Percentiles rank a stretch among this genome's conserved stretches.
Evolutionary conservation across 1,140 invertebrate genomes (phyloP).

Genomic region (Hydropsyche tenuis): DNA sequence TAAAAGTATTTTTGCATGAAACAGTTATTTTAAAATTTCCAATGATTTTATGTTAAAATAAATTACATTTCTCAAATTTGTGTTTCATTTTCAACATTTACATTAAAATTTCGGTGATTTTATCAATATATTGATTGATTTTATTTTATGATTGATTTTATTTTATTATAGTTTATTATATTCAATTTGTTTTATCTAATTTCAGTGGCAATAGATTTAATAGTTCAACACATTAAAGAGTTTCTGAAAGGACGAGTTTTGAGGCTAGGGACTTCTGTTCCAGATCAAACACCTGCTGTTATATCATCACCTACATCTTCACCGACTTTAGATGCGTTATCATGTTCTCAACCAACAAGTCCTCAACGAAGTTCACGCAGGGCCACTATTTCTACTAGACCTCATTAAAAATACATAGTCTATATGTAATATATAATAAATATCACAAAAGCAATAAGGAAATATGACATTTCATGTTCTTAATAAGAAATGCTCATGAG

Average conservation of each 20-base stretch:
- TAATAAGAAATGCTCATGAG: too few relatives aligned
- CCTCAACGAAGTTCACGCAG: conserved; percentile 26
- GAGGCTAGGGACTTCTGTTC: neutral
- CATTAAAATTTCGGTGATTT: neutral
- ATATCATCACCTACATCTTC: conserved; percentile 3
- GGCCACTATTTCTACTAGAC: conserved; percentile 34
- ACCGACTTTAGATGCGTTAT: conserved; percentile 14
- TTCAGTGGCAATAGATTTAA: conserved; percentile 91
- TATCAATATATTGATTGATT: neutral
- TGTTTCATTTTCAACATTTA: neutral
- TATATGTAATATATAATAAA: too few relatives aligned
- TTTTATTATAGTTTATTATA: neutral
- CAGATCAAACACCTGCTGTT: neutral
- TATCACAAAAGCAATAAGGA: too few relatives aligned
- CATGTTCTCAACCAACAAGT: conserved; percentile 38
- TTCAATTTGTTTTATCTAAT: conserved; percentile 47
- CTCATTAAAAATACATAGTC: conserved; percentile 44
- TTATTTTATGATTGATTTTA: neutral
- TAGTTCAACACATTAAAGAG: conserved; percentile 93
- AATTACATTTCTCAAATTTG: neutral
- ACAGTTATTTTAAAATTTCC: too few relatives aligned
- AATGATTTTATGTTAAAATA: neutral
- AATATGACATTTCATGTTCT: too few relatives aligned
- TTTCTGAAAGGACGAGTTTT: conserved; percentile 62
- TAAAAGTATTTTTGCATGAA: too few relatives aligned